phyloP scores from a whole-genome alignment of 1,140 invertebrate species.

The Drosophila parabipectinata region DNA sequence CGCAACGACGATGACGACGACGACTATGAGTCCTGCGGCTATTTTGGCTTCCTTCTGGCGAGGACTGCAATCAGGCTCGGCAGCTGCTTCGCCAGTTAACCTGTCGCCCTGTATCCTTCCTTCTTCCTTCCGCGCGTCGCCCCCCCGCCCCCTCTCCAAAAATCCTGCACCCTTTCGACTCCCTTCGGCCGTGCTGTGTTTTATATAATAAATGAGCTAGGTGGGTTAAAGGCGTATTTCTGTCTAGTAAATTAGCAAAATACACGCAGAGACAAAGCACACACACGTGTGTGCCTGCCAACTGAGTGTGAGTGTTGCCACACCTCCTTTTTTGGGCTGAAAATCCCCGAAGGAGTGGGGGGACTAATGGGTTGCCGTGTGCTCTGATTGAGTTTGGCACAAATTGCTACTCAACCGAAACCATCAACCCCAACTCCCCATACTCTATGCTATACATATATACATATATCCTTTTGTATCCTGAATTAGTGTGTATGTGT shows the following conservation, averaged over 20 bases:
- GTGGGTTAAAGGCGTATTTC: slow-evolving; percentile 84
- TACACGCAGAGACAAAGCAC: slow-evolving; percentile 71
- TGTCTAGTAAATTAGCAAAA: slow-evolving; percentile 84
- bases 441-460: neutral
- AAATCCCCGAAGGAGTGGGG: slow-evolving; percentile 50
- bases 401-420: slow-evolving; percentile 46
- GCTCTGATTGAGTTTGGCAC: slow-evolving; percentile 76
- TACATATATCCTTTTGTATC: slow-evolving; percentile 1
- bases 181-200: slow-evolving; percentile 42
- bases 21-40: slow-evolving; percentile 52
- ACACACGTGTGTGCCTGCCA: slow-evolving; percentile 27
- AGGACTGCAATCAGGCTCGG: slow-evolving; percentile 46
- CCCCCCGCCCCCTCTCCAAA: neutral
- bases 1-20: slow-evolving; percentile 38
- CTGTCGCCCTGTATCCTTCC: slow-evolving; percentile 40
- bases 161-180: slow-evolving; percentile 18
- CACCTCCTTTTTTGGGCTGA: slow-evolving; percentile 37
- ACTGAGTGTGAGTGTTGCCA: slow-evolving; percentile 9
- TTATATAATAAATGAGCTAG: slow-evolving; percentile 84
- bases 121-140: slow-evolving; percentile 3
- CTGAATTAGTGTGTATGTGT: slow-evolving; percentile 20
- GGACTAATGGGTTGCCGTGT: slow-evolving; percentile 73
- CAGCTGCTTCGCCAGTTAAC: slow-evolving; percentile 51
- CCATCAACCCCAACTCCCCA: slow-evolving; percentile 38
- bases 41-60: slow-evolving; percentile 40